Conservation (phyloP, 2,797 vertebrate genomes). For the Jordanella pulchra region DNA sequence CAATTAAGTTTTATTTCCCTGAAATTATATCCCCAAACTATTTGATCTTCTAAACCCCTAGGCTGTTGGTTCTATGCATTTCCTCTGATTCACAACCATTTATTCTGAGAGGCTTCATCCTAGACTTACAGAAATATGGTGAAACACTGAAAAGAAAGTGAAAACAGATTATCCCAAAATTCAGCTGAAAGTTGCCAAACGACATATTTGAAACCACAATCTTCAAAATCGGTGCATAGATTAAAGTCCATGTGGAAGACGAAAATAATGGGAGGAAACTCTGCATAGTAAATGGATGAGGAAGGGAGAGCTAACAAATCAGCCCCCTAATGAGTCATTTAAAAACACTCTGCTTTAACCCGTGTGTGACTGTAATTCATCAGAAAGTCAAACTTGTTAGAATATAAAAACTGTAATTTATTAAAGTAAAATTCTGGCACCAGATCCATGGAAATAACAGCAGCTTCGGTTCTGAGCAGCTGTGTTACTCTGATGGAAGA, state of each 20-base stretch:
- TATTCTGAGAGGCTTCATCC: background rate
- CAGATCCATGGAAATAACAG: background rate
- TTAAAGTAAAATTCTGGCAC: background rate
- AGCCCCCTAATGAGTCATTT: background rate
- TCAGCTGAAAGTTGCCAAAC: background rate
- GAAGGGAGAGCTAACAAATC: background rate
- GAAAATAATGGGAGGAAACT: background rate
- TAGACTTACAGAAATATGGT: background rate
- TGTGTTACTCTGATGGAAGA: background rate
- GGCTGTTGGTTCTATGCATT: background rate
- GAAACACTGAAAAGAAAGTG: background rate
- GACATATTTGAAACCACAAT: background rate
- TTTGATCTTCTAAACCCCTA: background rate
- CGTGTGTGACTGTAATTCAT: background rate
- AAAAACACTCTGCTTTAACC: background rate
- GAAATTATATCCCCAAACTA: background rate
- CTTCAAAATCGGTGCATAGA: background rate
- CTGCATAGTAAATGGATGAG: background rate
- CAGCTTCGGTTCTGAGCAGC: background rate
- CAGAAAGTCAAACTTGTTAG: background rate
- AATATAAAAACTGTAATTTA: background rate
- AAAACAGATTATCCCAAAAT: background rate
- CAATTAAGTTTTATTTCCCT: background rate
- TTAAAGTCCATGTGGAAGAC: too few species aligned
- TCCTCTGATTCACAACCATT: background rate